Evolutionary conservation across 2,888 invertebrate species (phyloP).

Genomic region (Orthonychiurus folsomi): DNA sequence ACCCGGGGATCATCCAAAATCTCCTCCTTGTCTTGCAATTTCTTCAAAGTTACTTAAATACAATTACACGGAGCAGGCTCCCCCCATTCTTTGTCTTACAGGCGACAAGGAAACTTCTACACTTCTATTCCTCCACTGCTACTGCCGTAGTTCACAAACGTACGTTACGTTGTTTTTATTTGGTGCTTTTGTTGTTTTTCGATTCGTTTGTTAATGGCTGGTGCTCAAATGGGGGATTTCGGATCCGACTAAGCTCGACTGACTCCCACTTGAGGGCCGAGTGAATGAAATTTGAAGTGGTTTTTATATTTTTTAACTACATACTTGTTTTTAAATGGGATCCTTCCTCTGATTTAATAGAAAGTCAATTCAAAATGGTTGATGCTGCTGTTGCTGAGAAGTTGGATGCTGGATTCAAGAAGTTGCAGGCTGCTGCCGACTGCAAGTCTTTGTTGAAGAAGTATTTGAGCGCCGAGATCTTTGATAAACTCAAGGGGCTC

Average conservation of each 20-base stretch:
- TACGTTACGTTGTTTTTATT: not conserved
- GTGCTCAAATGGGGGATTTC: not conserved
- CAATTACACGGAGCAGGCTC: not conserved
- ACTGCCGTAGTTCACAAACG: not conserved
- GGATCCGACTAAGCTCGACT: not conserved
- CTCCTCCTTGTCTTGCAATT: not conserved
- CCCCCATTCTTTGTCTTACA: not conserved
- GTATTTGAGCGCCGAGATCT: conserved; percentile 80
- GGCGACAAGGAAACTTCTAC: not conserved
- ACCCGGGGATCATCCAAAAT: not conserved
- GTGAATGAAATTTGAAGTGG: too few relatives aligned
- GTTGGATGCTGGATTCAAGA: conserved; percentile 81
- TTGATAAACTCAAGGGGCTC: conserved; percentile 83
- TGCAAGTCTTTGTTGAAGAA: conserved; percentile 96
- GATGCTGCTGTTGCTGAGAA: conserved; percentile 84
- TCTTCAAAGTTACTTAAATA: not conserved
- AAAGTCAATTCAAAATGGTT: conserved; percentile 56
- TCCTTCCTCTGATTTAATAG: not conserved
- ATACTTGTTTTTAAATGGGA: not conserved
- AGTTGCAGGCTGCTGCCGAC: conserved; percentile 75
- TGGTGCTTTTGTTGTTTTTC: not conserved
- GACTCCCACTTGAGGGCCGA: too few relatives aligned
- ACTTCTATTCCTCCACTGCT: not conserved
- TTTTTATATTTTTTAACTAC: not conserved
- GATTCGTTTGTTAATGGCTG: not conserved